Base-by-base conservation (phyloP, 2,888 invertebrate species). In the Alitta virens region DNA sequence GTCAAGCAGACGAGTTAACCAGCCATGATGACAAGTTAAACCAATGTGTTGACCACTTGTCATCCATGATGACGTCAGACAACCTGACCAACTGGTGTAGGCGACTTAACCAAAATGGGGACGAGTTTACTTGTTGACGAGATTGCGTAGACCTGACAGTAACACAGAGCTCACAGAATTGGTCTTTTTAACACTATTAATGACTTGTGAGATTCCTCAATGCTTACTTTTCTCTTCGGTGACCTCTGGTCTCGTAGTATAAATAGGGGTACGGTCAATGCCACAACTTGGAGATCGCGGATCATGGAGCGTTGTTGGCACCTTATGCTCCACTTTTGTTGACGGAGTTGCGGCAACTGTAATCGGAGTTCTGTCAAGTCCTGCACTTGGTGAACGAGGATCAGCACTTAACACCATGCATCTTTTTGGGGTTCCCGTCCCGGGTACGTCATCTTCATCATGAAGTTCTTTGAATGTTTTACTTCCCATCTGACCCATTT, bases 381-480 rank as follows among this genome's bases (percentile, higher is more conserved):
- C 50, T 2, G 3, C 27, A 21, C 26, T 14, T 9, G 57, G 57
- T 24, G 57, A 64, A 2, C 61, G 26, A 12, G 61, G 61, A 26
- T 61, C 62, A 12, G 40, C 26, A 21, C 49, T 49, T 14, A 49
- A 16, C 1, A 16, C 26, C 1, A 57, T 18, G 14, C 23, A 9
- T 18, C 57, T 46, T 16, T 27, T 25, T 14, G 16, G 27, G 2
- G 24, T 74, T 38, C 69, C 69, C 14, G 59, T 51, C 5, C 72
- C 67, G 21, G 75, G 76, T 27, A 75, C 75, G n/a, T 52, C 59
- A 12, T 59, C 52, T 9, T 5, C 46, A 7, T 46, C 46, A 12
- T 51, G 25, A 2, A 52, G 24, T 21, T 59, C 59, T 14, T 14
- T 27, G 42, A 59, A 52, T 16, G 24, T 25, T 16, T 38, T 26